These are phyloP conservation scores for Hybognathus amarus DNA, from an alignment of 2,797 vertebrate species.

Conservation along the genomic window DNA sequence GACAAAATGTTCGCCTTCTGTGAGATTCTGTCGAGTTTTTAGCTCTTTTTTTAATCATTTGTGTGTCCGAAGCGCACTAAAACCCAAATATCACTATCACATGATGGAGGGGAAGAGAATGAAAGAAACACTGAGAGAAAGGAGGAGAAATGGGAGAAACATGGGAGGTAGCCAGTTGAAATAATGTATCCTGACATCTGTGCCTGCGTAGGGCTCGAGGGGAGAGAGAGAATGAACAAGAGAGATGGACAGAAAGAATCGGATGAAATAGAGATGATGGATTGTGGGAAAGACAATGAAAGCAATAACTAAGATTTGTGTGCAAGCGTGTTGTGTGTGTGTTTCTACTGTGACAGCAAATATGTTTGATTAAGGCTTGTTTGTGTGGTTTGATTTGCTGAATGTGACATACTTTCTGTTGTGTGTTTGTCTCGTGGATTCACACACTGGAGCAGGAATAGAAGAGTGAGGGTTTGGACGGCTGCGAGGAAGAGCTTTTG, in stretches of 20 bases:
- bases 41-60: slow-evolving; percentile 20
- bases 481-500: slow-evolving; percentile 49
- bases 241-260: slow-evolving; percentile 57
- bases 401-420: slow-evolving; percentile 58
- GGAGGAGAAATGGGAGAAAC: slow-evolving; percentile 50
- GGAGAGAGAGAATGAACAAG: slow-evolving; percentile 39
- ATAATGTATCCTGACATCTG: slow-evolving; percentile 82
- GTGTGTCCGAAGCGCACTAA: slow-evolving; percentile 8
- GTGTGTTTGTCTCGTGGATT: slow-evolving; percentile 55
- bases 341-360: slow-evolving; percentile 22
- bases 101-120: neutral
- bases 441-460: slow-evolving; percentile 52
- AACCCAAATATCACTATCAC: slow-evolving; percentile 1
- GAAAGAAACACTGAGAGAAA: neutral
- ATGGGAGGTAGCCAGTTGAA: slow-evolving; percentile 72
- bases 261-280: slow-evolving; percentile 48
- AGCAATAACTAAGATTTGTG: slow-evolving; percentile 35
- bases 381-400: slow-evolving; percentile 37
- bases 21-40: neutral
- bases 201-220: slow-evolving; percentile 74
- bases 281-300: slow-evolving; percentile 39
- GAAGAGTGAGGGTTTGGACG: slow-evolving; percentile 48
- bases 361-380: slow-evolving; percentile 28
- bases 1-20: slow-evolving; percentile 27
- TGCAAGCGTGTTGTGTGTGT: neutral